A percentile compares a stretch with the other conserved stretches of the same genome.
These are phyloP conservation scores for Perca schrenkii DNA, from an alignment of 2,113 vertebrate genomes.

Conservation along the genomic window DNA sequence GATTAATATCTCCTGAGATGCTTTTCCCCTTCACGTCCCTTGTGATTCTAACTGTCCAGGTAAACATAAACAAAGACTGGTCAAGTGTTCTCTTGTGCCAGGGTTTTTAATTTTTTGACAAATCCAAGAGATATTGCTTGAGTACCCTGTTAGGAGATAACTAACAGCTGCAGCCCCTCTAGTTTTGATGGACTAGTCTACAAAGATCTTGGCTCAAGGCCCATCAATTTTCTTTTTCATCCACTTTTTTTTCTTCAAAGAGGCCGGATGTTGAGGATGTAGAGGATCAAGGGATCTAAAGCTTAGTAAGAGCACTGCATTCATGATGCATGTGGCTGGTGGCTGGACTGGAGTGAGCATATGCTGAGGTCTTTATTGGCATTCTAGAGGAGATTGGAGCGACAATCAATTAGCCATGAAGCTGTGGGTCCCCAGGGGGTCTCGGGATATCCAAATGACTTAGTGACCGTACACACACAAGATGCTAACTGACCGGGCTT, in stretches of 20 bases:
- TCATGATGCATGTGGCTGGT: conserved; percentile 71
- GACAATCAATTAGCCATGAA: conserved; percentile 80
- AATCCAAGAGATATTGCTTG: conserved; percentile 32
- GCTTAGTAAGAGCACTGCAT: conserved; percentile 76
- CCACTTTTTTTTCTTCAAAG: conserved; percentile 48
- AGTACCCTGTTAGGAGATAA: conserved; percentile 21
- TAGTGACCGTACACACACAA: conserved; percentile 51
- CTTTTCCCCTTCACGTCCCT: background rate
- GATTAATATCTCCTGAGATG: conserved; percentile 1
- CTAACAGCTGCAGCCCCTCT: conserved; percentile 67
- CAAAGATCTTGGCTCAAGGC: conserved; percentile 73
- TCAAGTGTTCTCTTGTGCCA: conserved; percentile 6
- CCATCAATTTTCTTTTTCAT: conserved; percentile 49
- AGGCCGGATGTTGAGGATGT: conserved; percentile 78
- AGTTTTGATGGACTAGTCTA: conserved; percentile 42
- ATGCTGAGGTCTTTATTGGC: conserved; percentile 79
- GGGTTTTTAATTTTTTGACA: conserved; percentile 13
- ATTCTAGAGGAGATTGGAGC: conserved; percentile 66
- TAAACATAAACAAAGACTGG: background rate
- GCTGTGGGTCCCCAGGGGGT: conserved; percentile 63
- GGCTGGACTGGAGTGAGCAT: conserved; percentile 64
- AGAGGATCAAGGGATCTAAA: conserved; percentile 82
- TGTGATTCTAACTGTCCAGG: background rate
- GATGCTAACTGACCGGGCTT: conserved; percentile 53
- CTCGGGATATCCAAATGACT: conserved; percentile 61